Evolutionary conservation across 2,113 vertebrate genomes (phyloP).

Genomic region (Paramormyrops kingsleyae): DNA sequence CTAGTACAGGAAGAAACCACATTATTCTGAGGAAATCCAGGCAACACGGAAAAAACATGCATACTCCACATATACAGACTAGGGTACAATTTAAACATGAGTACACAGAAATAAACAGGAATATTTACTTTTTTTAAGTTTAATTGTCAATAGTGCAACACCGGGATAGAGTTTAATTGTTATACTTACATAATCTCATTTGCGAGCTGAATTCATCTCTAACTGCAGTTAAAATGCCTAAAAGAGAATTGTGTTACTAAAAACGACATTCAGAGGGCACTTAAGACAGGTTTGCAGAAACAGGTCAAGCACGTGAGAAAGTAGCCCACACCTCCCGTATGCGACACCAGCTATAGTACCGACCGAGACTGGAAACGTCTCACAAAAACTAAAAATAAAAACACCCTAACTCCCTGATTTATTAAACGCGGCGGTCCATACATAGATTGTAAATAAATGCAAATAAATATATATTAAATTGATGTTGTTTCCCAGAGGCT

Average conservation of each 20-base stretch:
- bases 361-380: neutral
- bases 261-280: neutral
- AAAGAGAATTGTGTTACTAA: neutral
- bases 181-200: conserved; percentile 10
- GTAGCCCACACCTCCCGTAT: neutral
- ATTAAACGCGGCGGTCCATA: neutral
- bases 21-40: neutral
- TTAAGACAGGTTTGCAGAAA: neutral
- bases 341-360: neutral
- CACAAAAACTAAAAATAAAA: neutral
- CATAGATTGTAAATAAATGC: neutral
- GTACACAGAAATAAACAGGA: neutral
- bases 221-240: conserved; percentile 30
- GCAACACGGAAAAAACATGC: neutral
- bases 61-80: neutral
- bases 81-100: neutral
- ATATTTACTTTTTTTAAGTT: neutral
- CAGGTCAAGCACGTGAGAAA: neutral
- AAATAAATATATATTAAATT: neutral
- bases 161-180: neutral
- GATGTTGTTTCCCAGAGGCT: conserved; percentile 4
- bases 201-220: neutral
- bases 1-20: neutral
- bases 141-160: neutral
- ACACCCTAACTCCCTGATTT: neutral